Evolutionary conservation across 2,797 vertebrate species (phyloP).

Genomic region (Neopelma chrysocephalum): DNA sequence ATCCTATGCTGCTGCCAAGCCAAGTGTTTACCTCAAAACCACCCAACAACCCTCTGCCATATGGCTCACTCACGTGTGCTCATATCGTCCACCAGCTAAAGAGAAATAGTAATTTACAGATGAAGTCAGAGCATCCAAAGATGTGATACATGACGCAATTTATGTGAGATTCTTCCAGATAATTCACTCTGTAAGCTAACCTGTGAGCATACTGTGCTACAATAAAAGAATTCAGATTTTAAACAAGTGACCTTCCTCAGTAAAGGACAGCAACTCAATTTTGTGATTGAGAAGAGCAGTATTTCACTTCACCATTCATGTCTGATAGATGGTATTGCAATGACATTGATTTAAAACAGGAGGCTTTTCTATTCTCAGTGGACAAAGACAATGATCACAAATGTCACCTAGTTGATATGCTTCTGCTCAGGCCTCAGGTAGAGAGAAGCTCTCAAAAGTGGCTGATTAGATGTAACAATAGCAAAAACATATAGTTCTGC

Average conservation of each 20-base stretch:
- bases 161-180: neutral
- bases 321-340: neutral
- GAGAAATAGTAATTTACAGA: neutral
- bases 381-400: constrained; percentile 17
- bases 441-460: neutral
- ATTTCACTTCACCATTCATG: neutral
- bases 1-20: fast-evolving
- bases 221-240: neutral
- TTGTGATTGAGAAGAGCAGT: neutral
- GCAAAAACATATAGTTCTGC: neutral
- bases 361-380: neutral
- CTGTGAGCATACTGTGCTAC: neutral
- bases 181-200: neutral
- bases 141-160: neutral
- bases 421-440: neutral
- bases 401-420: neutral
- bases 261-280: neutral
- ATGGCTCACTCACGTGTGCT: fast-evolving
- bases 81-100: neutral
- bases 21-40: neutral
- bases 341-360: neutral
- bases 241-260: neutral
- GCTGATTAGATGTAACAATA: neutral
- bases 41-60: neutral
- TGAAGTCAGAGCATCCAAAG: neutral